A percentile compares a stretch with the other conserved stretches of the same genome.
Evolutionary conservation across 2,888 invertebrate species (phyloP).

Genomic region (Volucella inanis): DNA sequence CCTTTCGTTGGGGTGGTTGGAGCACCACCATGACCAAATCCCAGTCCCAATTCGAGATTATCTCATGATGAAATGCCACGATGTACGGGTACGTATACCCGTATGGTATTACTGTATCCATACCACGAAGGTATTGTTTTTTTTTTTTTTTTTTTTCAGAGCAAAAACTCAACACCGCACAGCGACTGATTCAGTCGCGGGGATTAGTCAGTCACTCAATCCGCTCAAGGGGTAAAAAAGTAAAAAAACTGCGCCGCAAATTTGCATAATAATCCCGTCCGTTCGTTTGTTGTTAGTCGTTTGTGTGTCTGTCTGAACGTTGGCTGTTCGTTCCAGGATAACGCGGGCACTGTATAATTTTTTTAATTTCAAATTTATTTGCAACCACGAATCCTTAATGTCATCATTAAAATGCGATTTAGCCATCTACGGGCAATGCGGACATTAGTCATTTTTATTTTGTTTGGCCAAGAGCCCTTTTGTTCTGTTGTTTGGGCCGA

Average conservation of each 20-base stretch:
- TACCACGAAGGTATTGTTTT: background rate
- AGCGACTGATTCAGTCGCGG: slow-evolving; percentile 48
- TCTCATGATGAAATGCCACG: slow-evolving; percentile 28
- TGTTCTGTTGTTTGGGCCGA: slow-evolving; percentile 31
- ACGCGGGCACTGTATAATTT: slow-evolving; percentile 39
- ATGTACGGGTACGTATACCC: background rate
- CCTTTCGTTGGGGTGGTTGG: background rate
- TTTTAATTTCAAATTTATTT: slow-evolving; percentile 68
- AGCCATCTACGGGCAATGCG: slow-evolving; percentile 59
- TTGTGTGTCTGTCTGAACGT: too few relatives aligned
- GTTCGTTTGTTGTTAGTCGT: too few relatives aligned
- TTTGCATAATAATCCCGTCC: slow-evolving; percentile 65
- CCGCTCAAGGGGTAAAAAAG: background rate
- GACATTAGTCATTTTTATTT: slow-evolving; percentile 65
- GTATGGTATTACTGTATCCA: too few relatives aligned
- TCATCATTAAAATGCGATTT: slow-evolving; percentile 74
- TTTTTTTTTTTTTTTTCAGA: too few relatives aligned
- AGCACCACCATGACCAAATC: slow-evolving; percentile 19
- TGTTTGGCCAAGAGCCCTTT: slow-evolving; percentile 66
- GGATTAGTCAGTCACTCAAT: slow-evolving; percentile 63
- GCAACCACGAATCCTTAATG: slow-evolving; percentile 67
- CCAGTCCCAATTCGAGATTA: too few relatives aligned
- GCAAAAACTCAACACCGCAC: background rate
- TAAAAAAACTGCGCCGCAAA: background rate
- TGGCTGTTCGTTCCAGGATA: slow-evolving; percentile 39